Percentiles rank a stretch among this genome's conserved stretches.
phyloP scores from a whole-genome alignment of 53 echinoderm and acorn worm genomes.

The Patiria pectinifera region DNA sequence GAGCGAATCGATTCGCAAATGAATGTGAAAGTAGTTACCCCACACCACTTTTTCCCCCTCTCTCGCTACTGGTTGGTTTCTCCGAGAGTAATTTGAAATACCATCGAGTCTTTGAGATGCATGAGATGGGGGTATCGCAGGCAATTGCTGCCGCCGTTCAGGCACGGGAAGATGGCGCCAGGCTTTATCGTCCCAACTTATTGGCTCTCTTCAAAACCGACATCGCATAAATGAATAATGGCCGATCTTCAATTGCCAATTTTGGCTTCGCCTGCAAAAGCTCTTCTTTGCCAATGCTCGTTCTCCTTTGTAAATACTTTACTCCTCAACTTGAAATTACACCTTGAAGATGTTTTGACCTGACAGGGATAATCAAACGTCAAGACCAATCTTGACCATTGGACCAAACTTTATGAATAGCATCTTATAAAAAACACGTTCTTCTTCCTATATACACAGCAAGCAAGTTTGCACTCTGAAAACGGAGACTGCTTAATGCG shows the following conservation, averaged over 20 bases:
- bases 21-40: constrained; percentile 34
- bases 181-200: not conserved
- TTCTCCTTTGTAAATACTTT: too few relatives aligned
- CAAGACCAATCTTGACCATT: not conserved
- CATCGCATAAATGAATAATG: constrained; percentile 8
- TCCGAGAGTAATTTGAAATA: constrained; percentile 14
- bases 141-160: not conserved
- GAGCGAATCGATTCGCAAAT: constrained; percentile 62
- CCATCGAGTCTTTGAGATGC: constrained; percentile 18
- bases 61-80: not conserved
- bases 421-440: not conserved
- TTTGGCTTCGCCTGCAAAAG: not conserved
- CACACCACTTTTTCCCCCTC: not conserved
- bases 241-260: constrained; percentile 10
- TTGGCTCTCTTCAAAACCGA: constrained; percentile 1
- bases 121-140: not conserved
- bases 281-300: too few relatives aligned
- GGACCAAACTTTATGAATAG: not conserved
- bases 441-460: not conserved
- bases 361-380: not conserved
- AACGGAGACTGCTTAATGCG: not conserved
- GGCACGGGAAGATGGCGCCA: not conserved
- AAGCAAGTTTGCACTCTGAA: not conserved
- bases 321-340: too few relatives aligned
- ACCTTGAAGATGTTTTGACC: not conserved